These are phyloP conservation scores for Pharmacophagus antenor DNA, from an alignment of 2,888 invertebrate genomes.

Conservation along the genomic window DNA sequence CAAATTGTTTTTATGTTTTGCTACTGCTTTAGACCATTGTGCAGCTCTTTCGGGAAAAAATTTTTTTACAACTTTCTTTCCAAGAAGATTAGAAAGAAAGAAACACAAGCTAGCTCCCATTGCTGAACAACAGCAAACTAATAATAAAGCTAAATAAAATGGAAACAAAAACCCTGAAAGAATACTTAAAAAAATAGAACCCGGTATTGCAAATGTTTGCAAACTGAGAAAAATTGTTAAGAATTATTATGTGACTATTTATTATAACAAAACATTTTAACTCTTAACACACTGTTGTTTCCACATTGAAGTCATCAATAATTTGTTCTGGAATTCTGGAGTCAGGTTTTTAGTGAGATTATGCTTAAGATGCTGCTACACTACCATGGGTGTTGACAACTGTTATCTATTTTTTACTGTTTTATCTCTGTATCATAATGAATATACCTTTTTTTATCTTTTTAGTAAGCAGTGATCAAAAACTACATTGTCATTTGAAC, in stretches of 20 bases:
- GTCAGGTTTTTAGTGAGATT: too few relatives aligned
- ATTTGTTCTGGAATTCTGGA: too few relatives aligned
- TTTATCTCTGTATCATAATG: too few relatives aligned
- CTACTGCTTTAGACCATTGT: constrained; percentile 91
- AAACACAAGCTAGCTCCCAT: constrained; percentile 98
- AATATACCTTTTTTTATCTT: too few relatives aligned
- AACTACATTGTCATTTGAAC: too few relatives aligned
- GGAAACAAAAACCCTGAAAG: constrained; percentile 98
- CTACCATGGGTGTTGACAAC: too few relatives aligned
- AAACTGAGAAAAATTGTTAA: constrained; percentile 82
- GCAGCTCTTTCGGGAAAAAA: constrained; percentile 94
- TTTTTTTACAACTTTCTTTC: constrained; percentile 89
- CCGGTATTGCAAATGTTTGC: constrained; percentile 99
- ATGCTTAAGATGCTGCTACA: too few relatives aligned
- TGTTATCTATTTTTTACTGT: too few relatives aligned
- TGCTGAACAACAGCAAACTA: constrained; percentile 97
- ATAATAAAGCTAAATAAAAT: constrained; percentile 91
- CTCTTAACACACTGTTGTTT: not conserved
- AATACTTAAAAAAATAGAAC: constrained; percentile 98
- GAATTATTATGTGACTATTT: constrained; percentile 41
- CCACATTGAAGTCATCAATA: too few relatives aligned
- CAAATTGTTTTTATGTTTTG: constrained; percentile 92
- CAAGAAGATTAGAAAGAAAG: constrained; percentile 93
- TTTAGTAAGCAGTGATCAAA: too few relatives aligned
- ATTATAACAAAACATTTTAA: not conserved